Conservation (phyloP, 2,113 vertebrate genomes). For the Oryzias javanicus region DNA sequence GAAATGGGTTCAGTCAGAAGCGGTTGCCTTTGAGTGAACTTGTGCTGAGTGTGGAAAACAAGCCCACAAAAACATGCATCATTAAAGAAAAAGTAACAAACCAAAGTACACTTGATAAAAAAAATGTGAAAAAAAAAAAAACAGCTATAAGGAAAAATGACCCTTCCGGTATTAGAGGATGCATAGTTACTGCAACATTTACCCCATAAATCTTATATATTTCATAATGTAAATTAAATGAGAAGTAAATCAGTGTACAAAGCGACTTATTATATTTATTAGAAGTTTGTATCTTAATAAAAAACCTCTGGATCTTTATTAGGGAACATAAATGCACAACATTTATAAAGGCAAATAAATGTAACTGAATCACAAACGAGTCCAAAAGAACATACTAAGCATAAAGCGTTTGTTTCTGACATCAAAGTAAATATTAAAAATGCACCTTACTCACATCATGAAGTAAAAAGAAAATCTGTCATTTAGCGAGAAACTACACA, state of each 20-base stretch:
- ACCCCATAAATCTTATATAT: too few relatives aligned
- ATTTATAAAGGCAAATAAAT: too few relatives aligned
- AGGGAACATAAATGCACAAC: too few relatives aligned
- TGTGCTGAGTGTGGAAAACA: neutral
- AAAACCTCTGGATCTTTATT: too few relatives aligned
- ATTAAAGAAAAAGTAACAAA: neutral
- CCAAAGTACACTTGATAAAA: neutral
- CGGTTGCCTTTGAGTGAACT: too few relatives aligned
- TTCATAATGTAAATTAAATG: too few relatives aligned
- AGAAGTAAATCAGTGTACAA: too few relatives aligned
- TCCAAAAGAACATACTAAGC: neutral
- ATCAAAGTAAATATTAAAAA: slow-evolving; percentile 7
- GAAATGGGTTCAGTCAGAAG: neutral
- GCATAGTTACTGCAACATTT: neutral
- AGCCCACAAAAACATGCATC: neutral
- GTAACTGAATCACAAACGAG: too few relatives aligned
- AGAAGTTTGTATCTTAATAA: too few relatives aligned
- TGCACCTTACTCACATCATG: slow-evolving; percentile 35
- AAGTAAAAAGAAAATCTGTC: slow-evolving; percentile 39
- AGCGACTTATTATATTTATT: too few relatives aligned
- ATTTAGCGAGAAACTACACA: slow-evolving; percentile 33
- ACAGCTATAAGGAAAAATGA: neutral
- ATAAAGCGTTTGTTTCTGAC: slow-evolving; percentile 5
- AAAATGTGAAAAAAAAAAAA: neutral
- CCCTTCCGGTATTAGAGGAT: neutral